Conservation (phyloP, 2,113 vertebrate genomes). For the Cyanoramphus novaezelandiae region DNA sequence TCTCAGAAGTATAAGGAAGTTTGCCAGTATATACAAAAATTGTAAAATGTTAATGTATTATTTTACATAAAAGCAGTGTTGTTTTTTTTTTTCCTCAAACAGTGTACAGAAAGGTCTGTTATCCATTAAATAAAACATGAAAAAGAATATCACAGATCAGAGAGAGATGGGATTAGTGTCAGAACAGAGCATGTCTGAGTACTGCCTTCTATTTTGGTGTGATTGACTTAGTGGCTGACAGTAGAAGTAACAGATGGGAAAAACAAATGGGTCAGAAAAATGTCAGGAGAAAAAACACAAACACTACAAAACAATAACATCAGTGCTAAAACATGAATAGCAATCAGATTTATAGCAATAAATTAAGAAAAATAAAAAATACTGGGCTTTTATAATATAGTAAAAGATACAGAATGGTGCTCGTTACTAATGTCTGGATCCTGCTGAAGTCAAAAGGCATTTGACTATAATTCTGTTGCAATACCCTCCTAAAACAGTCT, state of each 20-base stretch:
- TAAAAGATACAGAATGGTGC: neutral
- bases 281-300: neutral
- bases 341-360: neutral
- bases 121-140: neutral
- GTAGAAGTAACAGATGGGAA: slow-evolving; percentile 29
- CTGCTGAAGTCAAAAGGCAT: neutral
- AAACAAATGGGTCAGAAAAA: slow-evolving; percentile 10
- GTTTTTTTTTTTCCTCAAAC: neutral
- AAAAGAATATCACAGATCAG: neutral
- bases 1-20: neutral
- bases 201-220: neutral
- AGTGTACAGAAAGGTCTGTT: neutral
- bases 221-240: neutral
- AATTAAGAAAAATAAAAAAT: neutral
- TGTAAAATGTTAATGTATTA: neutral
- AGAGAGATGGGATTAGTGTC: neutral
- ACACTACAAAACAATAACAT: neutral
- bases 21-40: neutral
- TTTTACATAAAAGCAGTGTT: neutral
- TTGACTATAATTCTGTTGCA: neutral
- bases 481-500: neutral
- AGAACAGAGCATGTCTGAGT: neutral
- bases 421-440: neutral
- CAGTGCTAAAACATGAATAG: neutral
- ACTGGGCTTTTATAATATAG: neutral